phyloP scores from a whole-genome alignment of 2,797 vertebrate species.

The Australoheros facetus region DNA sequence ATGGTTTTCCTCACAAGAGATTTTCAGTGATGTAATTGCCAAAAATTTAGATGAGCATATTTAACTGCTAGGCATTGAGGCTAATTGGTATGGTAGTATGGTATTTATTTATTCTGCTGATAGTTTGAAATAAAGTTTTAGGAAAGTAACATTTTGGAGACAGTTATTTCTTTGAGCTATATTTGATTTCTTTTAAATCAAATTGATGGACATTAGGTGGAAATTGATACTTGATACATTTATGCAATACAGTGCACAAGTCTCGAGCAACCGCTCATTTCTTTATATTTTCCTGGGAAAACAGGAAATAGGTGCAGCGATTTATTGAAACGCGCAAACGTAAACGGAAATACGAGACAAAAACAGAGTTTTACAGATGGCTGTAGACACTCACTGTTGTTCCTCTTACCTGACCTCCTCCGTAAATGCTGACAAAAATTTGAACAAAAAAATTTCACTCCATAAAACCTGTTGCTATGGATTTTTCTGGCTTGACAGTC shows the following conservation, averaged over 20 bases:
- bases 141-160: background rate
- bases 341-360: background rate
- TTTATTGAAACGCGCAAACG: background rate
- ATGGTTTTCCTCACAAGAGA: slow-evolving; percentile 35
- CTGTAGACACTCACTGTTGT: background rate
- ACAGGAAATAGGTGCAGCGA: background rate
- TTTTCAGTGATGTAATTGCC: slow-evolving; percentile 58
- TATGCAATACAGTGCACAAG: background rate
- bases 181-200: background rate
- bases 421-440: background rate
- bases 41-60: slow-evolving; percentile 49
- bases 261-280: background rate
- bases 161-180: background rate
- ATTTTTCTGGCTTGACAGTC: background rate
- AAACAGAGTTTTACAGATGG: background rate
- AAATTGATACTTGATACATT: background rate
- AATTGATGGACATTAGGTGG: background rate
- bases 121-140: background rate
- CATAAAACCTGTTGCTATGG: background rate
- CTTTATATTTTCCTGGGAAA: background rate
- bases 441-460: background rate
- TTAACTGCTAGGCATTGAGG: slow-evolving; percentile 25
- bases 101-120: slow-evolving; percentile 5
- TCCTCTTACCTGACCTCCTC: background rate
- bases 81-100: slow-evolving; percentile 2